A percentile compares a stretch with the other conserved stretches of the same genome.
These are phyloP conservation scores for Mythimna lalbum DNA, from an alignment of 2,888 invertebrate species.

Conservation along the genomic window DNA sequence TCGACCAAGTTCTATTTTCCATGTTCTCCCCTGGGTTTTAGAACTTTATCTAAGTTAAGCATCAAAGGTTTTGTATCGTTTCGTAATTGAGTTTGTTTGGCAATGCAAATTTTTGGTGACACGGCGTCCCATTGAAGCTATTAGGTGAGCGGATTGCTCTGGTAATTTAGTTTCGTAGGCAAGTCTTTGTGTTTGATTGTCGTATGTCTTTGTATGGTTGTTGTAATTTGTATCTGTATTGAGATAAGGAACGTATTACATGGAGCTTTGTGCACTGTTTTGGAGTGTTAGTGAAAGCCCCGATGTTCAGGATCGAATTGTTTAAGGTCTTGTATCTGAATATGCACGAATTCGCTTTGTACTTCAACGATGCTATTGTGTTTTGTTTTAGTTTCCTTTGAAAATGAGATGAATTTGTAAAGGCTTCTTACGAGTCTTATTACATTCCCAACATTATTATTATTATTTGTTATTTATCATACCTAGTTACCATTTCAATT, in stretches of 20 bases:
- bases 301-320: conserved; percentile 57
- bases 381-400: conserved; percentile 24
- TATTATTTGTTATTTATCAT: neutral
- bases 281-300: conserved; percentile 76
- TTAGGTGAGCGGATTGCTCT: conserved; percentile 87
- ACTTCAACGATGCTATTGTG: conserved; percentile 27
- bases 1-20: conserved; percentile 73
- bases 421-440: neutral
- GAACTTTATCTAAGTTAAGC: conserved; percentile 75
- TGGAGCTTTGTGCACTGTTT: conserved; percentile 70
- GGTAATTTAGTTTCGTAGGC: conserved; percentile 89
- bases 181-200: conserved; percentile 83
- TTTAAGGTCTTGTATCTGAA: conserved; percentile 43
- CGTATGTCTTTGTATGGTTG: conserved; percentile 78
- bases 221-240: conserved; percentile 81
- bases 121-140: conserved; percentile 83
- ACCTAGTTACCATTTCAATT: neutral
- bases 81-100: conserved; percentile 69
- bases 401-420: neutral
- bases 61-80: conserved; percentile 69
- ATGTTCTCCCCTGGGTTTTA: conserved; percentile 36
- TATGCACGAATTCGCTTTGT: conserved; percentile 46
- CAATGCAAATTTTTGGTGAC: conserved; percentile 89
- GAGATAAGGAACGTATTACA: conserved; percentile 71
- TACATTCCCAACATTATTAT: neutral